Evolutionary conservation across 2,888 invertebrate species (phyloP), one percentile per base, ranked within the genome.

Genomic region (Microplitis manilae): DNA sequence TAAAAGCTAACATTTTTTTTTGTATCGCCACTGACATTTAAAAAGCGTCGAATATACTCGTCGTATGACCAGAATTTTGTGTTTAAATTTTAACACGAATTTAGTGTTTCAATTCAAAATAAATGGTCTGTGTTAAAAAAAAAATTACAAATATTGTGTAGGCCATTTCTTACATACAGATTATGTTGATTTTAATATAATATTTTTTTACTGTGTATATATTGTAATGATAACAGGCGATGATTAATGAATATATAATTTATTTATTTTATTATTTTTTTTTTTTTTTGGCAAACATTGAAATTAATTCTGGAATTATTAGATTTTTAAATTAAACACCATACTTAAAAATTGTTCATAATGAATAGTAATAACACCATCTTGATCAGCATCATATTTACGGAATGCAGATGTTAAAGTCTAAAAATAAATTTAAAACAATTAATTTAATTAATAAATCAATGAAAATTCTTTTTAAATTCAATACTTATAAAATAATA

Each of bases 271-370:
- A 50, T 50, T 50, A n/a, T 50, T 13, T 13, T 50, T 13, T 13
- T 13, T 13, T 50, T 13, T 50, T 50, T 50, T 50, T 50, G 50
- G 50, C 50, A 50, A 13, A 50, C 50, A 13, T 50, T 13, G 13
- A 50, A 13, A 13, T 50, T 50, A 50, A 13, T 50, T 7, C 8
- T 50, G 13, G 13, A 30, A 59, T 59, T 15, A 40, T 92, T 91
- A 93, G 81, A 95, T 93, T 91, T 95, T 95, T 71, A 96, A 90
- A 85, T 94, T 94, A 87, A 96, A 95, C 40, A 98, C 97, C 94
- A 98, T 96, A 85, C 94, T 95, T 77, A 98, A 92, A 90, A 98
- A 98, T 89, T 98, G 97, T 91, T 98, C 98, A 87, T 98, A 98
- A 85, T 96, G 95, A 86, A 98, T 97, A 74, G 96, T 96, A 82